Evolutionary conservation across 1,140 invertebrate genomes (phyloP), one percentile per base, ranked within the genome.

Genomic region (Leptinotarsa texana): DNA sequence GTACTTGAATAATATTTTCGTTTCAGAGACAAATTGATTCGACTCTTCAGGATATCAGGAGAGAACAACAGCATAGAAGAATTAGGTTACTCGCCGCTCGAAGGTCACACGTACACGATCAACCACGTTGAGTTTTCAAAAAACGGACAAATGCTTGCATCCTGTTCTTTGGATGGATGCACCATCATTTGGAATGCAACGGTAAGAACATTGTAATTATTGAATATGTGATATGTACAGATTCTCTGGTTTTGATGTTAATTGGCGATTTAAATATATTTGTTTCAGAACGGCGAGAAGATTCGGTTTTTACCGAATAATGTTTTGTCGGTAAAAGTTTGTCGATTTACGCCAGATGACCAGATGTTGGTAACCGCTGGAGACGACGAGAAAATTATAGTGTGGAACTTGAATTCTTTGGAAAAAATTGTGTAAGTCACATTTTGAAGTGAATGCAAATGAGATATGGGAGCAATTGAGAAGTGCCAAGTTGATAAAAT

Each of bases 141-240:
- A 8, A 88, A 88, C 79, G 89, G 90, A n/a, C 87, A 84, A 13
- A 86, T 89, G 73, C 82, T 94, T 27, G 92, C 91, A 1, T 90
- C 93, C 17, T 92, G 91, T 79, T 94, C 92, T 3, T 88, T 92
- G 27, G 93, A 94, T 85, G 93, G 93, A 3, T 90, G 88, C 61
- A 87, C 91, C 47, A 87, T 92, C 68, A 84, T 94, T 18, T 93
- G 92, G 91, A 87, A 92, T 82, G 81, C 87, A 18, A 81, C 87
- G 82, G 91, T 89, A 85, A 83, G 24, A 65, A 47, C 1, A 62
- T 6, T 18, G 21, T 62, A 17, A 62, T 18, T 13, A 3, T 62
- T n/a, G 21, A n/a, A 17, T 17, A 6, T 62, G 17, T 21, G 61
- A 62, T 17, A n/a, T 62, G 61, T 62, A 3, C 61, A 62, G 0